A percentile compares a stretch with the other conserved stretches of the same genome.
These are phyloP conservation scores for Drosophila robusta DNA, from an alignment of 2,888 invertebrate species.

Conservation along the genomic window DNA sequence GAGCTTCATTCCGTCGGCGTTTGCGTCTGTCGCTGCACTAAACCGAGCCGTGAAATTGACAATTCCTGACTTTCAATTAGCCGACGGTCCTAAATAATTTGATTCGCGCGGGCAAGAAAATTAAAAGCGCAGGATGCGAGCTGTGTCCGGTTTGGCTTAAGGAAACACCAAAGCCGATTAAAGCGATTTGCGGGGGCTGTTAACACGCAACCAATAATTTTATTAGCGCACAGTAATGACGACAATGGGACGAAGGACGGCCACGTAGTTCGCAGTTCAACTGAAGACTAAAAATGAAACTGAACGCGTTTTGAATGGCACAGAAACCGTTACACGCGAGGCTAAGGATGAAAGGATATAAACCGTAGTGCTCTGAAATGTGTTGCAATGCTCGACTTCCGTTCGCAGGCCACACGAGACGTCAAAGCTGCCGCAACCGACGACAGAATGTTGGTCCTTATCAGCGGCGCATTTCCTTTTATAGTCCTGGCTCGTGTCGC, in stretches of 20 bases:
- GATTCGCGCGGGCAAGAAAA: slow-evolving; percentile 21
- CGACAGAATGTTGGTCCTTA: slow-evolving; percentile 82
- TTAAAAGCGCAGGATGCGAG: slow-evolving; percentile 1
- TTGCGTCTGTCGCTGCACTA: slow-evolving; percentile 23
- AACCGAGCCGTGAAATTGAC: slow-evolving; percentile 45
- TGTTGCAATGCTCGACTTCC: slow-evolving; percentile 37
- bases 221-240: slow-evolving; percentile 60
- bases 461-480: slow-evolving; percentile 83
- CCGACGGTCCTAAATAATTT: slow-evolving; percentile 44
- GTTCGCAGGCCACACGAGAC: slow-evolving; percentile 58
- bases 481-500: slow-evolving; percentile 66
- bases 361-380: slow-evolving; percentile 21
- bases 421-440: slow-evolving; percentile 76
- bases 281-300: slow-evolving; percentile 18
- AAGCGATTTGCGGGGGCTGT: slow-evolving; percentile 53
- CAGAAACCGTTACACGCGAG: slow-evolving; percentile 60
- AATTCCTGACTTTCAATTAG: slow-evolving; percentile 59
- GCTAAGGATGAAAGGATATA: slow-evolving; percentile 8
- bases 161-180: slow-evolving; percentile 45
- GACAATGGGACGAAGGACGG: slow-evolving; percentile 19
- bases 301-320: slow-evolving; percentile 40
- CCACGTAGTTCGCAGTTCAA: slow-evolving; percentile 39
- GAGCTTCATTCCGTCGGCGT: slow-evolving; percentile 80
- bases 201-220: slow-evolving; percentile 64
- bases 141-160: neutral